Percentiles rank a stretch among this genome's conserved stretches.
Conservation (phyloP, 2,888 invertebrate species). For the Drosophila sordidula region DNA sequence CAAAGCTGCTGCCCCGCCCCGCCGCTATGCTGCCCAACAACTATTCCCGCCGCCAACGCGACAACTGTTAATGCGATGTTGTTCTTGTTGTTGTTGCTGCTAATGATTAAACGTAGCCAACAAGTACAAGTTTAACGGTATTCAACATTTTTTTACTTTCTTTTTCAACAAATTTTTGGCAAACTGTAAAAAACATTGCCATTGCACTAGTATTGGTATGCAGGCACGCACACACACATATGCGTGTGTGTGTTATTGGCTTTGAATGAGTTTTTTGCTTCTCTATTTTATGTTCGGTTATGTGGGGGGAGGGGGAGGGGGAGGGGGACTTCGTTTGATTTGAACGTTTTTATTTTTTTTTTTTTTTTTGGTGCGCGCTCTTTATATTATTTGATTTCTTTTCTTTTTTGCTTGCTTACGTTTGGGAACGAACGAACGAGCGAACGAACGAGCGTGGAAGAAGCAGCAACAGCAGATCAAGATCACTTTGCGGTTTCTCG, state of each 20-base stretch:
- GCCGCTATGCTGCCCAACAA: constrained; percentile 17
- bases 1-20: constrained; percentile 33
- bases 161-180: constrained; percentile 13
- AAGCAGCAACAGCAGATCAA: constrained; percentile 51
- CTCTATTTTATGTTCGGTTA: constrained; percentile 41
- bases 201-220: constrained; percentile 7
- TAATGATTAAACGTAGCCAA: constrained; percentile 39
- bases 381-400: constrained; percentile 23
- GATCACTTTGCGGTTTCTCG: constrained; percentile 55
- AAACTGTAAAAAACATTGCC: constrained; percentile 40
- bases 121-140: constrained; percentile 36
- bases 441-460: constrained; percentile 21
- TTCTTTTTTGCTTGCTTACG: constrained; percentile 48
- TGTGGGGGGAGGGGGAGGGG: constrained; percentile 6
- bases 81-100: constrained; percentile 32
- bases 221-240: constrained; percentile 2
- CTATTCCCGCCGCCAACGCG: constrained; percentile 34
- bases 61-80: constrained; percentile 32
- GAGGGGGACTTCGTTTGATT: constrained; percentile 31
- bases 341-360: constrained; percentile 9
- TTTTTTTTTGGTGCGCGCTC: constrained; percentile 39
- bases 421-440: constrained; percentile 43
- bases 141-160: constrained; percentile 12
- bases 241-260: constrained; percentile 25
- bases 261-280: constrained; percentile 50